phyloP scores from a whole-genome alignment of 92 coral and sea anemone species.

The Palythoa heliodiscus region DNA sequence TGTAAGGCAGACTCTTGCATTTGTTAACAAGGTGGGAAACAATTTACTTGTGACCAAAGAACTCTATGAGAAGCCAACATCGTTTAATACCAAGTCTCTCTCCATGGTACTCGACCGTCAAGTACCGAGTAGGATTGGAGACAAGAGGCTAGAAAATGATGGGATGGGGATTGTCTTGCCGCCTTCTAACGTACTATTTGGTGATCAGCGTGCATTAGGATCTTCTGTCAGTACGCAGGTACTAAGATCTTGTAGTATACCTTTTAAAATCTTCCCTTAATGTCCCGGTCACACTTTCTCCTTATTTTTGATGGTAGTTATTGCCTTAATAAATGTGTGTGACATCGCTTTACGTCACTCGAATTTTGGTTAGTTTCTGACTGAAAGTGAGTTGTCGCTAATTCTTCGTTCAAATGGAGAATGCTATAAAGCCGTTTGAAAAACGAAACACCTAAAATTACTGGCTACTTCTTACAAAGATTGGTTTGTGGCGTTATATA shows the following conservation, averaged over 20 bases:
- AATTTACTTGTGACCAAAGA: constrained; percentile 64
- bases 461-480: too few relatives aligned
- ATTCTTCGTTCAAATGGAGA: too few relatives aligned
- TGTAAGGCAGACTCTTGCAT: constrained; percentile 49
- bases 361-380: too few relatives aligned
- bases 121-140: constrained; percentile 64
- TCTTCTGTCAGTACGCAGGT: constrained; percentile 70
- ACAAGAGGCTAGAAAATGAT: constrained; percentile 56
- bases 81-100: constrained; percentile 64
- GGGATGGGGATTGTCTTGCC: constrained; percentile 68
- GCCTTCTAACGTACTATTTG: constrained; percentile 54
- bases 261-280: not conserved
- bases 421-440: too few relatives aligned
- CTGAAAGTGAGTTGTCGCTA: too few relatives aligned
- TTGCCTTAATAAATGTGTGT: too few relatives aligned
- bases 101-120: constrained; percentile 83
- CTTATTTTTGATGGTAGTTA: not conserved
- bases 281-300: too few relatives aligned
- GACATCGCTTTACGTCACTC: not conserved
- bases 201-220: constrained; percentile 23
- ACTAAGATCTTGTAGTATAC: not conserved
- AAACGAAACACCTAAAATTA: too few relatives aligned
- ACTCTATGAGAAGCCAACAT: constrained; percentile 77
- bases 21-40: constrained; percentile 68
- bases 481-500: too few relatives aligned